Evolutionary conservation across 2,797 vertebrate genomes (phyloP).

Genomic region (Chloroceryle amazona): DNA sequence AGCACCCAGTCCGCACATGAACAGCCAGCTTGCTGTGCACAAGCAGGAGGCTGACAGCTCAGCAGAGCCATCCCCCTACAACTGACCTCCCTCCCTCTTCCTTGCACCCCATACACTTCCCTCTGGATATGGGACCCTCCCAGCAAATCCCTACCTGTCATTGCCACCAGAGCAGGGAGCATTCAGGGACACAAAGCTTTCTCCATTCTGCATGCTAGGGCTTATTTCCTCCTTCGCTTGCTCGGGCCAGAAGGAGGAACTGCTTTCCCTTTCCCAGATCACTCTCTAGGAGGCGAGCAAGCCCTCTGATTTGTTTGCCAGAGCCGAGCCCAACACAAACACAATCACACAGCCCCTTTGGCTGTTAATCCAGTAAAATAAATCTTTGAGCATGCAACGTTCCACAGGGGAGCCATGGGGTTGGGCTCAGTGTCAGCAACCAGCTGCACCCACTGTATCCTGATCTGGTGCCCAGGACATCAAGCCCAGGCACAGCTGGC

Average conservation of each 20-base stretch:
- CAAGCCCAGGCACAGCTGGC: background rate
- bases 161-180: background rate
- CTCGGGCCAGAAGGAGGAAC: background rate
- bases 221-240: background rate
- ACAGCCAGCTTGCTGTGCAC: background rate
- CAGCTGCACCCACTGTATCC: background rate
- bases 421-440: background rate
- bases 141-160: background rate
- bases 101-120: background rate
- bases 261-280: background rate
- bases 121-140: background rate
- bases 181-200: background rate
- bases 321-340: background rate
- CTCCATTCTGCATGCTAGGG: background rate
- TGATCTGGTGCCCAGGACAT: background rate
- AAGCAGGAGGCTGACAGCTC: background rate
- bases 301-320: background rate
- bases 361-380: background rate
- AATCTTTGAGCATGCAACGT: background rate
- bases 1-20: background rate
- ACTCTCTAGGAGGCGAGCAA: background rate
- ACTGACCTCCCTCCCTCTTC: background rate
- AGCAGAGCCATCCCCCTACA: background rate
- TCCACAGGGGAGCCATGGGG: accelerated
- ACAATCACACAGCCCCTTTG: background rate